These are phyloP conservation scores for Seira ritae DNA, from an alignment of 2,888 invertebrate species.

Conservation along the genomic window DNA sequence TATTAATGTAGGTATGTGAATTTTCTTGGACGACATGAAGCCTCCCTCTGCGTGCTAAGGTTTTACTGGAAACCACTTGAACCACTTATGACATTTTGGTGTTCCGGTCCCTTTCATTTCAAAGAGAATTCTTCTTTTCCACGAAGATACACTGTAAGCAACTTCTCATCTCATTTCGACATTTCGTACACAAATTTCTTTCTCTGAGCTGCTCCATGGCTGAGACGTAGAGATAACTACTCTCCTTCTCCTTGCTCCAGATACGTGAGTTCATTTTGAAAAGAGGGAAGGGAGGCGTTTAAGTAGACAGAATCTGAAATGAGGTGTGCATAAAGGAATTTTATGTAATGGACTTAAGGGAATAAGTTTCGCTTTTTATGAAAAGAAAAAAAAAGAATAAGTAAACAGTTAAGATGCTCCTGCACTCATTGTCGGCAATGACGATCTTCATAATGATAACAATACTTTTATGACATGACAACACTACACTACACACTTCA, in stretches of 20 bases:
- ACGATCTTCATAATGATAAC: conserved; percentile 11
- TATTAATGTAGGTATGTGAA: neutral
- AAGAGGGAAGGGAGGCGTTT: too few species aligned
- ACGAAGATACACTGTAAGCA: conserved; percentile 17
- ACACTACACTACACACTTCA: too few species aligned
- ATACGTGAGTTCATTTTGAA: too few species aligned
- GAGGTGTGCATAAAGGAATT: too few species aligned
- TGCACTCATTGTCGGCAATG: conserved; percentile 18
- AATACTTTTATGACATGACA: too few species aligned
- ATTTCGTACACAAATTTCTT: neutral
- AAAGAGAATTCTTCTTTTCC: conserved; percentile 25
- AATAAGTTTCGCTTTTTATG: too few species aligned
- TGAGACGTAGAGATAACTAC: too few species aligned
- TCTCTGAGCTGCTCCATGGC: neutral
- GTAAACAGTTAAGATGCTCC: neutral
- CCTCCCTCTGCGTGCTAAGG: neutral
- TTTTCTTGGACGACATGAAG: conserved; percentile 1
- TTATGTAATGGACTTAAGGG: too few species aligned
- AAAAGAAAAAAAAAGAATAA: too few species aligned
- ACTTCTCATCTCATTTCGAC: neutral
- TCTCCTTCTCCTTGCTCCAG: too few species aligned
- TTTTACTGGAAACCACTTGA: conserved; percentile 42
- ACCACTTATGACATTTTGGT: conserved; percentile 62
- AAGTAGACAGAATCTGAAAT: too few species aligned
- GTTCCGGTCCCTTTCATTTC: conserved; percentile 47